These are phyloP conservation scores for Acanthosepion esculentum DNA, from an alignment of 2,888 invertebrate species.

Conservation along the genomic window DNA sequence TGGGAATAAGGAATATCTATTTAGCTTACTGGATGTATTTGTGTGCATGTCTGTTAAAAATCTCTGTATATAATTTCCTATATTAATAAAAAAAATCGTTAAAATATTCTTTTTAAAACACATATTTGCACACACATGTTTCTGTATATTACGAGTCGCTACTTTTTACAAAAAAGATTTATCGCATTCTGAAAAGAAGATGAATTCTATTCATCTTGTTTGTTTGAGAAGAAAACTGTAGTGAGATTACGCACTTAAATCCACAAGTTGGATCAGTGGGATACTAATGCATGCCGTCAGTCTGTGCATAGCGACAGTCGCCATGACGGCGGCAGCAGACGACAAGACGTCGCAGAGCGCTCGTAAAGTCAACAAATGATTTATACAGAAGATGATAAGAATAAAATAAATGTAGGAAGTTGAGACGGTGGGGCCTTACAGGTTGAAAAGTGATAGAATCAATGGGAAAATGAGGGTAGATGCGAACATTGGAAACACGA, in stretches of 20 bases:
- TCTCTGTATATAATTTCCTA: too few relatives aligned
- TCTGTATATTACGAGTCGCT: background rate
- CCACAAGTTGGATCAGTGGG: background rate
- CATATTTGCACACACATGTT: background rate
- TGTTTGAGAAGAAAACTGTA: background rate
- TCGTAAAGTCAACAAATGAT: background rate
- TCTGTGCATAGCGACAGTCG: background rate
- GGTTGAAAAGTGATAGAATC: background rate
- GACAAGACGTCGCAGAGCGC: background rate
- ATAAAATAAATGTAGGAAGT: conserved; percentile 12
- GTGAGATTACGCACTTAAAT: background rate
- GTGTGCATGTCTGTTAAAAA: too few relatives aligned
- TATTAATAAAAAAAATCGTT: too few relatives aligned
- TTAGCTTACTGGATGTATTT: too few relatives aligned
- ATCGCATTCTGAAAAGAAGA: background rate
- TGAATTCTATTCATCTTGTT: background rate
- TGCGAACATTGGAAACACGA: too few relatives aligned
- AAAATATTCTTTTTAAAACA: too few relatives aligned
- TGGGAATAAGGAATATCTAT: too few relatives aligned
- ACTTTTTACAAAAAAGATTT: background rate
- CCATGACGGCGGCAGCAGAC: background rate
- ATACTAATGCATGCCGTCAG: background rate
- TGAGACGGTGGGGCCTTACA: background rate
- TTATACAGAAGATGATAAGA: conserved; percentile 12
- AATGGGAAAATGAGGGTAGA: background rate